phyloP scores from a whole-genome alignment of 2,113 vertebrate species.

The Paracanthobrama guichenoti region DNA sequence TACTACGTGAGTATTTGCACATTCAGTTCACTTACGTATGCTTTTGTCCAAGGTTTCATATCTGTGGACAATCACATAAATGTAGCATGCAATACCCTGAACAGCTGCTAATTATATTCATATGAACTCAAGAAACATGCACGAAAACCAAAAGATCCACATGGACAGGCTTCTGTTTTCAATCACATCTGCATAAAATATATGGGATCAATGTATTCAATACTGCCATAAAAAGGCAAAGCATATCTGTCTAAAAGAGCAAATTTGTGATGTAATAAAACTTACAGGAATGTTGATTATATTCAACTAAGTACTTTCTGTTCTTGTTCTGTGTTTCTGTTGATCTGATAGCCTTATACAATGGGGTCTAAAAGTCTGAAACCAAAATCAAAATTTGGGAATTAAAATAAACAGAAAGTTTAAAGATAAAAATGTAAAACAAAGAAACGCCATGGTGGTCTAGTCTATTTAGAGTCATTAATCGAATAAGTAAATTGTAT shows the following conservation, averaged over 20 bases:
- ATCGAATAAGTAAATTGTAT: neutral
- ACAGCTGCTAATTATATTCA: slow-evolving; percentile 60
- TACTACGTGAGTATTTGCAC: slow-evolving; percentile 43
- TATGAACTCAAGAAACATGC: slow-evolving; percentile 46
- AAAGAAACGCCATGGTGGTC: neutral
- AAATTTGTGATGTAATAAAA: slow-evolving; percentile 13
- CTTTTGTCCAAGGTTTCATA: slow-evolving; percentile 43
- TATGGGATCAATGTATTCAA: neutral
- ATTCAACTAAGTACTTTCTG: neutral
- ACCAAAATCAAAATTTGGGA: neutral
- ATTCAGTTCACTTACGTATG: slow-evolving; percentile 50
- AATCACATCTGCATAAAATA: slow-evolving; percentile 39
- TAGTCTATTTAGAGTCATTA: neutral
- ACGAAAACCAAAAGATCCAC: slow-evolving; percentile 42
- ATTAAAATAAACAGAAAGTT: neutral
- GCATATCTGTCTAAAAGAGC: neutral
- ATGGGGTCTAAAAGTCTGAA: slow-evolving; percentile 13
- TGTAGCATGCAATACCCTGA: slow-evolving; percentile 48
- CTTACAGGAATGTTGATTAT: neutral
- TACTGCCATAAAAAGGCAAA: neutral
- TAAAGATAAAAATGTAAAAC: neutral
- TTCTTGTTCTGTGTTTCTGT: neutral
- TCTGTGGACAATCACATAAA: slow-evolving; percentile 47
- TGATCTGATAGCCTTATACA: neutral
- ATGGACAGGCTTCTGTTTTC: slow-evolving; percentile 45